These are phyloP conservation scores for Spondyliosoma cantharus DNA, from an alignment of 2,797 vertebrate species.

Conservation along the genomic window DNA sequence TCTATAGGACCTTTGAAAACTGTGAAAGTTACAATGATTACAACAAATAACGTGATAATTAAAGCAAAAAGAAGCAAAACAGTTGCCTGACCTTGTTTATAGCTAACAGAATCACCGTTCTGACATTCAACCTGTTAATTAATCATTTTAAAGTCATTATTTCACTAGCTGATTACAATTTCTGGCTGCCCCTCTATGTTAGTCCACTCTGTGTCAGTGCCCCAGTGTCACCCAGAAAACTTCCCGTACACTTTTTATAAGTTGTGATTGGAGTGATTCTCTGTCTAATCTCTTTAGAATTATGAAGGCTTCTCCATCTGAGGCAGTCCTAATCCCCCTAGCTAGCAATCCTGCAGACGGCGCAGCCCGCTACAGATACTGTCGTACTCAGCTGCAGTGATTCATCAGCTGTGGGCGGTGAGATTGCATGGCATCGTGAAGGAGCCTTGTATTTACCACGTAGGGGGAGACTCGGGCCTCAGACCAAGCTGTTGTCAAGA, in stretches of 20 bases:
- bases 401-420: conserved; percentile 71
- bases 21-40: too few relatives aligned
- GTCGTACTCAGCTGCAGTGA: conserved; percentile 72
- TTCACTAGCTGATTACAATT: not conserved
- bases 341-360: conserved; percentile 58
- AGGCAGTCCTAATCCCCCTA: conserved; percentile 67
- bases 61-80: too few relatives aligned
- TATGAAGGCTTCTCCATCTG: conserved; percentile 62
- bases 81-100: not conserved
- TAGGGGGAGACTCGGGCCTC: conserved; percentile 65
- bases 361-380: conserved; percentile 34
- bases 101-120: not conserved
- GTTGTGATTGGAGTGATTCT: conserved; percentile 51
- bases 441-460: conserved; percentile 70
- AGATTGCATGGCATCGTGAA: conserved; percentile 64
- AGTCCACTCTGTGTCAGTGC: not conserved
- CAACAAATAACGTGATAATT: too few relatives aligned
- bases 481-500: conserved; percentile 79
- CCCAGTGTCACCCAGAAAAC: conserved; percentile 35
- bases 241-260: conserved; percentile 39
- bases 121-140: not conserved
- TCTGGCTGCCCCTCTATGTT: not conserved
- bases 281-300: conserved; percentile 69
- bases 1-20: too few relatives aligned
- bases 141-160: not conserved